Conservation (phyloP, 2,888 invertebrate species). For the Caenorhabditis wallacei region DNA sequence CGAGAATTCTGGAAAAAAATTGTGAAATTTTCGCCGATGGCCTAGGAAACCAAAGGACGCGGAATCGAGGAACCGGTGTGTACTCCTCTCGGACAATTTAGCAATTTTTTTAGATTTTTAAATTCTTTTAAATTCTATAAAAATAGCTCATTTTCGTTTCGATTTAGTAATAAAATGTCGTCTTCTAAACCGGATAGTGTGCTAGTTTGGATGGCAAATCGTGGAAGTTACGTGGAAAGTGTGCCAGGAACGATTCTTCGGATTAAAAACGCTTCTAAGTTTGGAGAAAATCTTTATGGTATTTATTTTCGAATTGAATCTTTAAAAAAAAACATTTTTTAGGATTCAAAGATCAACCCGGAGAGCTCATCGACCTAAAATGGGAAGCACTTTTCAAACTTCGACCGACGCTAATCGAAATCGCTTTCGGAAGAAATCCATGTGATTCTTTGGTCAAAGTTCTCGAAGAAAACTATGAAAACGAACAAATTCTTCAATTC, state of each 20-base stretch:
- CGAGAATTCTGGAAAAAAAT: neutral
- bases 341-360: slow-evolving; percentile 69
- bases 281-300: slow-evolving; percentile 69
- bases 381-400: slow-evolving; percentile 60
- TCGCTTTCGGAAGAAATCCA: slow-evolving; percentile 67
- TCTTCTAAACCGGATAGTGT: slow-evolving; percentile 37
- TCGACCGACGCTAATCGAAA: slow-evolving; percentile 67
- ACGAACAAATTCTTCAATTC: slow-evolving; percentile 47
- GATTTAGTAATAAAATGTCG: slow-evolving; percentile 49
- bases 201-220: slow-evolving; percentile 57
- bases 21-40: slow-evolving; percentile 4
- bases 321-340: neutral
- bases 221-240: slow-evolving; percentile 59
- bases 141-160: no score
- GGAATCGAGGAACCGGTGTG: slow-evolving; percentile 2
- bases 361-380: slow-evolving; percentile 57
- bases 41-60: neutral
- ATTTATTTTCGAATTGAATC: neutral
- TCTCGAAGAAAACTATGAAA: slow-evolving; percentile 50
- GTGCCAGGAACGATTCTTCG: slow-evolving; percentile 64
- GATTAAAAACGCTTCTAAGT: slow-evolving; percentile 66
- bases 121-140: no score
- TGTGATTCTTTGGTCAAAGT: slow-evolving; percentile 53
- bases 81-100: slow-evolving; percentile 49
- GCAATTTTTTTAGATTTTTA: no score